A percentile compares a stretch with the other conserved stretches of the same genome.
Evolutionary conservation across 2,113 vertebrate genomes (phyloP).

Genomic region (Centrocercus urophasianus): DNA sequence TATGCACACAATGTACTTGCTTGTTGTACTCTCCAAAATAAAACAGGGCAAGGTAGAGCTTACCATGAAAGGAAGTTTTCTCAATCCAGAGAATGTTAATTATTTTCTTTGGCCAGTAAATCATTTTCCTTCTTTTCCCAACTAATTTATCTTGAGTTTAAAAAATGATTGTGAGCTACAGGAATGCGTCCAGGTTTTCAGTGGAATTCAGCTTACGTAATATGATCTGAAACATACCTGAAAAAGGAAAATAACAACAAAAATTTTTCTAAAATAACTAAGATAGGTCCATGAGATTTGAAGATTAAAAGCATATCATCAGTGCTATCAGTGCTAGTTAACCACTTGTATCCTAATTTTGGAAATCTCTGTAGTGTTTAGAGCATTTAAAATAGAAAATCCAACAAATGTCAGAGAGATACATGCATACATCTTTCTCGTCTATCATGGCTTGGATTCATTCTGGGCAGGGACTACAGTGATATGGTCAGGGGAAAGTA

Average conservation of each 20-base stretch:
- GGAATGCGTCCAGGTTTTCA: not conserved
- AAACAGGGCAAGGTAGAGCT: not conserved
- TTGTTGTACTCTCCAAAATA: not conserved
- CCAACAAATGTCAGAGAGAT: not conserved
- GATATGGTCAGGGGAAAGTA: not conserved
- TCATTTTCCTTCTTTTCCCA: not conserved
- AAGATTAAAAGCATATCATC: not conserved
- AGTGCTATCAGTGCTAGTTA: not conserved
- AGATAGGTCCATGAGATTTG: not conserved
- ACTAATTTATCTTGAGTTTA: not conserved
- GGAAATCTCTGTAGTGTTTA: not conserved
- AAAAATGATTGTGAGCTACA: not conserved
- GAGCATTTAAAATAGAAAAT: not conserved
- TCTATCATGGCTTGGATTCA: not conserved
- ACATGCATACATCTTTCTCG: fast-evolving
- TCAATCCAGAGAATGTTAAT: not conserved
- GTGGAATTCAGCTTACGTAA: not conserved
- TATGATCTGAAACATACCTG: not conserved
- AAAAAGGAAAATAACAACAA: not conserved
- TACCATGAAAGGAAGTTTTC: not conserved
- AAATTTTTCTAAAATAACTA: not conserved
- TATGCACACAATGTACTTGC: not conserved
- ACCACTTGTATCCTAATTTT: not conserved
- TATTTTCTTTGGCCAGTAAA: not conserved
- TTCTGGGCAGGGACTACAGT: not conserved